Percentiles rank a stretch among this genome's conserved stretches.
Conservation (phyloP, 1,140 invertebrate species). For the Zaprionus ornatus region DNA sequence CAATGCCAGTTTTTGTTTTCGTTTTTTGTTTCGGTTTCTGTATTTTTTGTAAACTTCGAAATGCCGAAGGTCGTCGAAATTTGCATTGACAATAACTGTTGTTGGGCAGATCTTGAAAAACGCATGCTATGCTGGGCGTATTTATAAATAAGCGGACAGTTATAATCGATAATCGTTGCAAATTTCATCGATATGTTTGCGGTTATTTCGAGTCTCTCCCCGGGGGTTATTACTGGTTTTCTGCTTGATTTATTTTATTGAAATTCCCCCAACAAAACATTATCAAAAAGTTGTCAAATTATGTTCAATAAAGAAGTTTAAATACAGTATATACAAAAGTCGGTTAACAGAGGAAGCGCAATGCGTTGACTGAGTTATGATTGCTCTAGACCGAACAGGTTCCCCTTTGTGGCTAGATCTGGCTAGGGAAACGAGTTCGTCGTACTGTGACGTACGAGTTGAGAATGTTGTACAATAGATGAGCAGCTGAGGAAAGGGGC, state of each 20-base stretch:
- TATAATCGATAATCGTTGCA: conserved; percentile 3
- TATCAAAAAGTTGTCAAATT: neutral
- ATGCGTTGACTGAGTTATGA: neutral
- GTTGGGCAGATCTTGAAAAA: neutral
- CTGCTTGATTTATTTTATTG: neutral
- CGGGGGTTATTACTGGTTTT: neutral
- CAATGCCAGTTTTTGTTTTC: neutral
- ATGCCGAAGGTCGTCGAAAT: conserved; percentile 1
- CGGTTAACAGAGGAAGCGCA: neutral
- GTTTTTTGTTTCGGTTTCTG: neutral
- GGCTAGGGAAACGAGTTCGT: conserved; percentile 27
- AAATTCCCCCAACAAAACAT: neutral
- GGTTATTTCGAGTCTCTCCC: neutral
- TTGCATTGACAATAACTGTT: neutral
- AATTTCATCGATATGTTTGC: neutral
- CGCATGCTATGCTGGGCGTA: neutral
- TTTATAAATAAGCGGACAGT: neutral
- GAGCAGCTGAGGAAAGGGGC: conserved; percentile 5
- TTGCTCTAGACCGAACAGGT: conserved; percentile 15
- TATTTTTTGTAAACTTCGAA: conserved; percentile 9
- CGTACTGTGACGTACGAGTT: conserved; percentile 11
- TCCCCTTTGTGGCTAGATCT: neutral
- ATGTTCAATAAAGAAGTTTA: neutral
- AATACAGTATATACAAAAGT: neutral
- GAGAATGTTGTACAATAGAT: conserved; percentile 43